A percentile compares a stretch with the other conserved stretches of the same genome.
Evolutionary conservation across 2,888 invertebrate genomes (phyloP).

Genomic region (Steromphala cineraria): DNA sequence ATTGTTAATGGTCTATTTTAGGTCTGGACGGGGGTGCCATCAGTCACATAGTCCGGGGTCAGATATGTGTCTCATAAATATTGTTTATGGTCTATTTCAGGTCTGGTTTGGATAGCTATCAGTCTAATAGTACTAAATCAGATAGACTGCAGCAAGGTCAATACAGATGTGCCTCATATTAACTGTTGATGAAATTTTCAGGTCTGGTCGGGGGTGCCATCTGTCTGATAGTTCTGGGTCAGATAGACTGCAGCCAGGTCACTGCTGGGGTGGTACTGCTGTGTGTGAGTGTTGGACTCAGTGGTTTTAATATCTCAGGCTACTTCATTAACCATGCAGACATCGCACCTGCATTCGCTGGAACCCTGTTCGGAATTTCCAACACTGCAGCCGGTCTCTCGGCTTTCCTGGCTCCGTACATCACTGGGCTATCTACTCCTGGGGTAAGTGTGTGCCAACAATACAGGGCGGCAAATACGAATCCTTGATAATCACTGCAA

Average conservation of each 20-base stretch:
- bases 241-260: slow-evolving; percentile 64
- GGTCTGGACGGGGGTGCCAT: slow-evolving; percentile 54
- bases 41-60: slow-evolving; percentile 57
- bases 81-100: slow-evolving; percentile 35
- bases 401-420: slow-evolving; percentile 65
- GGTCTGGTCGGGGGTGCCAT: slow-evolving; percentile 54
- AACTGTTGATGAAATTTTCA: slow-evolving; percentile 29
- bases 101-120: slow-evolving; percentile 50
- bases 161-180: slow-evolving; percentile 51
- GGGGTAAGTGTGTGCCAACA: slow-evolving; percentile 44
- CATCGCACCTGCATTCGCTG: slow-evolving; percentile 65
- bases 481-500: too few species aligned
- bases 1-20: slow-evolving; percentile 29
- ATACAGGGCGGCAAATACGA: too few species aligned
- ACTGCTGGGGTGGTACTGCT: slow-evolving; percentile 57
- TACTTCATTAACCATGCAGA: slow-evolving; percentile 67
- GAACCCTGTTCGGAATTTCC: slow-evolving; percentile 62
- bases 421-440: slow-evolving; percentile 62
- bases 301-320: slow-evolving; percentile 64
- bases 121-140: slow-evolving; percentile 59
- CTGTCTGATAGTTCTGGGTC: slow-evolving; percentile 57
- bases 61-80: slow-evolving; percentile 54
- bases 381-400: slow-evolving; percentile 63
- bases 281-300: slow-evolving; percentile 58
- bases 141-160: slow-evolving; percentile 61